Conservation (phyloP, 2,113 vertebrate genomes). For the Rissa tridactyla region DNA sequence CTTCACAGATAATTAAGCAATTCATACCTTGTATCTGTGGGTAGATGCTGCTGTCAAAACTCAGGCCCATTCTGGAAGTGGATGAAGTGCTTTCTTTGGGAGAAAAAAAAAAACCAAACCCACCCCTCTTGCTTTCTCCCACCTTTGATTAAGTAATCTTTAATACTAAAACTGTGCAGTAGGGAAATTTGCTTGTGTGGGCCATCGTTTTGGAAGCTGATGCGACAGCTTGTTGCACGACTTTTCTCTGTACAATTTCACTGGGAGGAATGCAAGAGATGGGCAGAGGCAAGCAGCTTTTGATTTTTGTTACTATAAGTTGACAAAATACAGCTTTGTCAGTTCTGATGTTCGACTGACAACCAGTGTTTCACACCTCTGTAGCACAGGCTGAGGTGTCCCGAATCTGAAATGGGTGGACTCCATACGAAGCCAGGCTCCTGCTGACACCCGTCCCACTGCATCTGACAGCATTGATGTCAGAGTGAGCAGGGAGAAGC, state of each 20-base stretch:
- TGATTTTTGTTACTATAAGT: background rate
- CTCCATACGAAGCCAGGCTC: background rate
- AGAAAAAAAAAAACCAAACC: background rate
- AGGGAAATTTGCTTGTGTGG: constrained; percentile 10
- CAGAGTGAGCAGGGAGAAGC: background rate
- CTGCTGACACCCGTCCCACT: background rate
- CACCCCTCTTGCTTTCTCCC: background rate
- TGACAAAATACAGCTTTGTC: background rate
- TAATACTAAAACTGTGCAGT: background rate
- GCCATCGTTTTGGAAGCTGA: background rate
- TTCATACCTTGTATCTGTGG: constrained; percentile 30
- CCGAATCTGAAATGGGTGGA: background rate
- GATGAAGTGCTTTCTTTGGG: constrained; percentile 4
- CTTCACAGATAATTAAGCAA: constrained; percentile 34
- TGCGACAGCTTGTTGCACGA: constrained; percentile 35
- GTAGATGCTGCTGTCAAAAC: constrained; percentile 2
- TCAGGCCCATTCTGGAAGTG: background rate
- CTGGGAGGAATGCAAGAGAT: background rate
- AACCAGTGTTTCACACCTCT: background rate
- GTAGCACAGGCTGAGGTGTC: background rate
- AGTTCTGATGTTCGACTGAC: background rate
- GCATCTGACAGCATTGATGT: background rate
- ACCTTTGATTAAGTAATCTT: constrained; percentile 31
- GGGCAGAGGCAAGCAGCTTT: background rate
- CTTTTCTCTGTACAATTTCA: background rate